Evolutionary conservation across 2,888 invertebrate genomes (phyloP), one percentile per base, ranked within the genome.

Genomic region (Cancer borealis): DNA sequence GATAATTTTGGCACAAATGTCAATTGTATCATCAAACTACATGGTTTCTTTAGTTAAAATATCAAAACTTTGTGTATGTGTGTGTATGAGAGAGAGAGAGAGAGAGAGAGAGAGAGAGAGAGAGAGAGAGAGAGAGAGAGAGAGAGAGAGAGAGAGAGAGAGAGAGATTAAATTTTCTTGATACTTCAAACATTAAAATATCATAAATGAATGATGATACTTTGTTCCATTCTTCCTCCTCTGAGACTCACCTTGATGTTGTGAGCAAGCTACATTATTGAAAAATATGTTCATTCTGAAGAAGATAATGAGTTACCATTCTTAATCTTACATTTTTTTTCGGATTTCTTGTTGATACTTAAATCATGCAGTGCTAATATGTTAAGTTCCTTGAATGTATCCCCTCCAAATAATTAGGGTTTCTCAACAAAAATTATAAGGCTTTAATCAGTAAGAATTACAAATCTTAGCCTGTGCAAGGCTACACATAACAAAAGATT

Each of bases 1-100:
- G 73, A 26, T n/a, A 10, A 79, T 79, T 79, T 79, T 79, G 73
- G 73, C 73, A 79, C 26, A 79, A 79, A 79, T 79, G n/a, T 79
- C 73, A 79, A 26, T 79, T 26, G 73, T 26, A 26, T 79, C n/a
- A 79, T 79, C 73, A n/a, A 79, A 79, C 60, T 79, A 10, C 73
- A 79, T 79, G 26, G 26, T 79, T 79, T 26, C 26, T 79, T 79
- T 79, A 26, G 26, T 79, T n/a, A n/a, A 79, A 54, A 14, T 10
- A 21, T n/a, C 3, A 3, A 66, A 66, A 26, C 2, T 26, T n/a
- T 79, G 26, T 26, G 73, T 79, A 26, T 79, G 73, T 79, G 26
- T 79, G 73, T 79, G 30, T 26, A 8, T 79, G 73, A 26, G 73
- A 26, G 73, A 26, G 73, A 26, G 26, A 26, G 73, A 26, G 60